Evolutionary conservation across 2,888 invertebrate species (phyloP), one percentile per base, ranked within the genome.

Genomic region (Emmelina monodactyla): DNA sequence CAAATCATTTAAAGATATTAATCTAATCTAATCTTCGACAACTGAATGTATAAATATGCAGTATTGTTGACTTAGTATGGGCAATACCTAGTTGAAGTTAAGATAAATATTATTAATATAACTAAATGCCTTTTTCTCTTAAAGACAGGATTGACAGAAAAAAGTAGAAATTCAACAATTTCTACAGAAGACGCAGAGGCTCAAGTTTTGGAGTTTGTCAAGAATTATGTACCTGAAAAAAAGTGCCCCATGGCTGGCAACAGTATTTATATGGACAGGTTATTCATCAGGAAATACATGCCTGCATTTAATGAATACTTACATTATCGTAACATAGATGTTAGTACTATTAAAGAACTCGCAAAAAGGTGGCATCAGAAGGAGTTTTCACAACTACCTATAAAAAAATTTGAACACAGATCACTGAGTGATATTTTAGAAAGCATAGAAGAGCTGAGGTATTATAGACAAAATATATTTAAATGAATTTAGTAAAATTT

Each of bases 281-380:
- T 88, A 34, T 98, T 97, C 66, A 57, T 98, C 14, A 57, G 65
- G 9, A 89, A 90, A 67, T 87, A 89, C 56, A 93, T 97, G 92
- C 95, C 94, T 0, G 75, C 47, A 29, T 68, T 97, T 4, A 62
- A 89, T 55, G 58, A 84, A 1, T 91, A 94, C 60, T 71, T 97
- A 44, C 95, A 97, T 61, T 96, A 97, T 65, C 85, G 97, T 50
- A 88, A 94, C 30, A 87, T 99, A 42, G 98, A 98, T 79, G 95
- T 97, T 2, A 92, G 92, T 22, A 85, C 92, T 0, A 69, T 98
- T 12, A 97, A 96, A 62, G 96, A 97, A 66, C 61, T 97, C 34
- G 85, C 83, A 9, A 83, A 82, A 44, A 66, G 91, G 11, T 97
- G 97, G 96, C 87, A 87, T 63, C 84, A 85, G 2, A 71, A 82